Evolutionary conservation across 2,888 invertebrate genomes (phyloP).

Genomic region (Ophonus ardosiacus): DNA sequence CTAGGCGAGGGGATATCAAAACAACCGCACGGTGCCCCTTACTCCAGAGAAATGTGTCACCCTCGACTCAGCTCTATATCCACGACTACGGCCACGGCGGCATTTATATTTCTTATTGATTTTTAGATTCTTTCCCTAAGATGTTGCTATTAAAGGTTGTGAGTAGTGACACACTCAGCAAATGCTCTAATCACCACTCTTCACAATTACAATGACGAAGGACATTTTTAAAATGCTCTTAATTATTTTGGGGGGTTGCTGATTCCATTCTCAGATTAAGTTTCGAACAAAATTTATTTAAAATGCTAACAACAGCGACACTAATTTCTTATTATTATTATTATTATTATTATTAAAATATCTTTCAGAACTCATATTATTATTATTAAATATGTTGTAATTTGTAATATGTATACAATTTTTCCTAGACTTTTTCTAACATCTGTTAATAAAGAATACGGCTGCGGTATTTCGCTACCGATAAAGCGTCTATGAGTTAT

Average conservation of each 20-base stretch:
- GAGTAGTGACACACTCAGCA: background rate
- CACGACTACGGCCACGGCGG: background rate
- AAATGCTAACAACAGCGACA: too few relatives aligned
- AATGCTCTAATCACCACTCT: constrained; percentile 4
- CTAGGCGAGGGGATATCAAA: constrained; percentile 58
- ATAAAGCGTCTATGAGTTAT: too few relatives aligned
- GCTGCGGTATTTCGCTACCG: too few relatives aligned
- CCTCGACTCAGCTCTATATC: background rate
- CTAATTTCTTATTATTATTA: too few relatives aligned
- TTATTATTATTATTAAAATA: too few relatives aligned
- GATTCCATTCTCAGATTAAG: background rate
- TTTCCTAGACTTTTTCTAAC: too few relatives aligned
- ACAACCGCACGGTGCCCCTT: constrained; percentile 49
- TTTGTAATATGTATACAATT: too few relatives aligned
- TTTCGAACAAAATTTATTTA: too few relatives aligned
- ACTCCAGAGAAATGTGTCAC: constrained; percentile 43
- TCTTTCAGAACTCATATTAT: too few relatives aligned
- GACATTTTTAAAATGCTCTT: background rate
- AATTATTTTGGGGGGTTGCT: background rate
- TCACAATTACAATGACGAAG: background rate
- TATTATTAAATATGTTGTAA: too few relatives aligned
- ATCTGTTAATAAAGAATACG: too few relatives aligned
- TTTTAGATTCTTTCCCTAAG: constrained; percentile 40
- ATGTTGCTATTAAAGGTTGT: constrained; percentile 21
- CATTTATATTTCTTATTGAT: constrained; percentile 47